Conservation (phyloP, 2,113 vertebrate genomes). For the Leucopsar rothschildi region DNA sequence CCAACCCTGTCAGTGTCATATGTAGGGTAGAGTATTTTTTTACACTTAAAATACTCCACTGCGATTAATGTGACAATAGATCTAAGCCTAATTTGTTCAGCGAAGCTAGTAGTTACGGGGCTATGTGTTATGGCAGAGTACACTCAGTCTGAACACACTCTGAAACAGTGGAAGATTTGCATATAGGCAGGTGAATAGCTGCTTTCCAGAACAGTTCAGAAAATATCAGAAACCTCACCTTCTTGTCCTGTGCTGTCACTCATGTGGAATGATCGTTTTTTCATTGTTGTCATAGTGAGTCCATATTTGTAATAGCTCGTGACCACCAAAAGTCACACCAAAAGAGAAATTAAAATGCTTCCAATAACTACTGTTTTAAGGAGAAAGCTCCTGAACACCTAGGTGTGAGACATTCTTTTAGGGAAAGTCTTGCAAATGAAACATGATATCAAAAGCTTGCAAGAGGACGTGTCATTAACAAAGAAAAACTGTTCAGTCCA, state of each 20-base stretch:
- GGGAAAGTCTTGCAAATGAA: not conserved
- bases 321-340: not conserved
- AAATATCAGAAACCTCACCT: not conserved
- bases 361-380: not conserved
- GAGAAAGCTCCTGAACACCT: not conserved
- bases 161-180: not conserved
- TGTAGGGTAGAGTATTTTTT: not conserved
- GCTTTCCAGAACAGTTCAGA: not conserved
- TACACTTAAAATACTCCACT: not conserved
- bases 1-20: not conserved
- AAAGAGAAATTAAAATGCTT: not conserved
- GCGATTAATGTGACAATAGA: not conserved
- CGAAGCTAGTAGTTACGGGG: not conserved
- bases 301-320: not conserved
- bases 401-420: not conserved
- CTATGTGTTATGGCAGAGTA: not conserved
- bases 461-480: accelerated
- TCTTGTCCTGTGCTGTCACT: not conserved
- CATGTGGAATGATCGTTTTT: not conserved
- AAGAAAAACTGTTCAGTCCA: not conserved
- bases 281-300: not conserved
- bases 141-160: not conserved
- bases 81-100: not conserved
- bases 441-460: not conserved
- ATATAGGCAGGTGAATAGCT: not conserved